These are phyloP conservation scores for Typhlomys cinereus DNA, from an alignment of 2,113 vertebrate species.

Conservation along the genomic window DNA sequence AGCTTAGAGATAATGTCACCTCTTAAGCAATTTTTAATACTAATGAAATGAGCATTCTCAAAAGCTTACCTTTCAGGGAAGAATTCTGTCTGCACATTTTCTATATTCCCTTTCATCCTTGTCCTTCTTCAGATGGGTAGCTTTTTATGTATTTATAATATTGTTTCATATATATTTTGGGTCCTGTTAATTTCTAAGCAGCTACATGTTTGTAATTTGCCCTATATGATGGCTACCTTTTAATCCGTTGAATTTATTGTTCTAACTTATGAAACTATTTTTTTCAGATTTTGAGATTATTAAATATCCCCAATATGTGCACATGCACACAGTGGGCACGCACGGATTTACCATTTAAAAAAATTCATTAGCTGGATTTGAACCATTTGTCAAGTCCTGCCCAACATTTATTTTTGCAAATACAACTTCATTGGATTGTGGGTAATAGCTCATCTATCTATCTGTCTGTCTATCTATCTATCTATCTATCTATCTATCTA, in stretches of 20 bases:
- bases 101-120: neutral
- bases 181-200: neutral
- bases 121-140: neutral
- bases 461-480: no score
- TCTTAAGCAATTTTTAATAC: neutral
- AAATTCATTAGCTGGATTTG: neutral
- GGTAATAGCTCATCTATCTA: neutral
- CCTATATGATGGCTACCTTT: neutral
- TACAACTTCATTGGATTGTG: neutral
- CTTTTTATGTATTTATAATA: neutral
- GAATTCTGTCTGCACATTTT: neutral
- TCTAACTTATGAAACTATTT: neutral
- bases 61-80: neutral
- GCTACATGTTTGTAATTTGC: slow-evolving; percentile 4
- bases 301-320: neutral
- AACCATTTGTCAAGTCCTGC: neutral
- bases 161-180: neutral
- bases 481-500: no score
- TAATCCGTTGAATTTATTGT: neutral
- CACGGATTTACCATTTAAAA: slow-evolving; percentile 11
- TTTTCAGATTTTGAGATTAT: slow-evolving; percentile 26
- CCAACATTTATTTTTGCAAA: slow-evolving; percentile 29
- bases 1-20: neutral
- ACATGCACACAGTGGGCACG: no score
- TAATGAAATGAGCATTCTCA: neutral